Evolutionary conservation across 1,140 invertebrate species (phyloP), one percentile per base, ranked within the genome.

Genomic region (Calosoma granatense): DNA sequence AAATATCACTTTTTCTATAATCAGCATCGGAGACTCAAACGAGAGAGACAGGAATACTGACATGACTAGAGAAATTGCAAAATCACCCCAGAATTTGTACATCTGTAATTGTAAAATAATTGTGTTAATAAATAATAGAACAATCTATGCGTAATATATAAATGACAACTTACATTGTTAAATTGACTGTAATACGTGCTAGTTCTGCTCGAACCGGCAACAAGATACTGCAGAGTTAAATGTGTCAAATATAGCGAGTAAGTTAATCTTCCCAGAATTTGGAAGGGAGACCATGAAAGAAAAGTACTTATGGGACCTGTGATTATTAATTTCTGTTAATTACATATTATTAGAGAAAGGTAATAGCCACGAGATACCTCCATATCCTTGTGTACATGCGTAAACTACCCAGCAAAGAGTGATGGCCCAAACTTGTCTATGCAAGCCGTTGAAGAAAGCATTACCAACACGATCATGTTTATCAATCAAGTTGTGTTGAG

Each of bases 351-450:
- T 9, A 36, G 30, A 36, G n/a, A 36, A 36, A 36, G 9, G 9
- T 9, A 9, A 36, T 36, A 9, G 9, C n/a, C n/a, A 9, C n/a
- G n/a, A 39, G 43, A 51, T 57, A 63, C 64, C 67, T 61, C 65
- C 63, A 59, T 63, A 56, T 43, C 65, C 66, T 30, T 60, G 14
- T 51, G 56, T 51, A 43, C 61, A 69, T 12, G 64, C 60, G 54
- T 63, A 66, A 4, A 64, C 56, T 47, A 69, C 60, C 65, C 66
- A 69, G 20, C 59, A 55, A 12, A 68, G 36, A 22, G 58, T 55
- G 9, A 61, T 14, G 43, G 61, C 57, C 65, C 65, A 68, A 20
- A 61, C 39, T 20, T 63, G 65, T 53, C 61, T 57, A 12, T 59
- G 54, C 26, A 67, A 56, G 19, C 54, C 56, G 39, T 65, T 47